Conservation (phyloP, 2,113 vertebrate species). For the Chrysochloris asiatica region DNA sequence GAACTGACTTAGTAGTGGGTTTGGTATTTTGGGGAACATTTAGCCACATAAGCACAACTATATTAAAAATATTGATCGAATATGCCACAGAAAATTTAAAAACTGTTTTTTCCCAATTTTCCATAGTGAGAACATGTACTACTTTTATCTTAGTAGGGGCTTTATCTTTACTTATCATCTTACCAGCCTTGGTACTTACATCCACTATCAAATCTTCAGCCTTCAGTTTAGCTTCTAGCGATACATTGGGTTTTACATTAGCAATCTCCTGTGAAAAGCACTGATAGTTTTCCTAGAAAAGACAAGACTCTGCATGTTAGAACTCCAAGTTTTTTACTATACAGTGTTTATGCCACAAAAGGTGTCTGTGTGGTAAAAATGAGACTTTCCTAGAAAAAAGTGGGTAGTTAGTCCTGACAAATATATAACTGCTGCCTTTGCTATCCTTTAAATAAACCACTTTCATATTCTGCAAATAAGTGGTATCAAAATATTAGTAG, state of each 20-base stretch:
- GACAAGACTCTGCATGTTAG: background rate
- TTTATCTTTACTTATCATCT: background rate
- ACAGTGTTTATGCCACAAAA: background rate
- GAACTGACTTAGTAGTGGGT: background rate
- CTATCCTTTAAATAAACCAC: background rate
- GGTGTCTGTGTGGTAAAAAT: background rate
- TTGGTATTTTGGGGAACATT: background rate
- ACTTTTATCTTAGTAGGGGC: background rate
- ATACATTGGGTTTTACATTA: conserved; percentile 74
- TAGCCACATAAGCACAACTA: background rate
- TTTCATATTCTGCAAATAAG: background rate
- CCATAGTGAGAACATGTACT: background rate
- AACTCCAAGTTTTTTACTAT: background rate
- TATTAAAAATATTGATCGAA: background rate
- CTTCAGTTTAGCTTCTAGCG: conserved; percentile 77
- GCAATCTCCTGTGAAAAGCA: conserved; percentile 85
- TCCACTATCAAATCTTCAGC: conserved; percentile 92
- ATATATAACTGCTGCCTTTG: background rate
- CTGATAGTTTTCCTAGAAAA: conserved; percentile 78
- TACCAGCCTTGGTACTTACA: conserved; percentile 83
- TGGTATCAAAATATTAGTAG: background rate
- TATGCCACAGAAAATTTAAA: background rate
- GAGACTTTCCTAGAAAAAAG: background rate
- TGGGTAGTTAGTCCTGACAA: background rate
- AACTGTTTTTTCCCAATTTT: conserved; percentile 24